Conservation (phyloP, 2,888 invertebrate genomes). For the Exephanes ischioxanthus region DNA sequence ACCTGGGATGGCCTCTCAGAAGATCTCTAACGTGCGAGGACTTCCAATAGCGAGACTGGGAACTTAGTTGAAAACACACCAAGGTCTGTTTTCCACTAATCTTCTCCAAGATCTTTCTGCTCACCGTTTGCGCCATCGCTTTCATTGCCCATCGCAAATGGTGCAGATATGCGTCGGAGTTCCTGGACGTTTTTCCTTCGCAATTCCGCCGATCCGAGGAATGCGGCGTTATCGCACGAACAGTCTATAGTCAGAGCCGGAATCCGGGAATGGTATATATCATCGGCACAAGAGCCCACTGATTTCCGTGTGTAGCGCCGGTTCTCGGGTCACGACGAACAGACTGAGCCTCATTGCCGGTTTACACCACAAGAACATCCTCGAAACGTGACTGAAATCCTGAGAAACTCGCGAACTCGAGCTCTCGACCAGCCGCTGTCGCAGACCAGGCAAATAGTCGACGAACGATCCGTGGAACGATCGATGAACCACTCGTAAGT, state of each 20-base stretch:
- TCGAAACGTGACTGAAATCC: conserved; percentile 62
- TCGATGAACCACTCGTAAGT: conserved; percentile 43
- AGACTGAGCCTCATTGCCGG: neutral
- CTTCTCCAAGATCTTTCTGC: neutral
- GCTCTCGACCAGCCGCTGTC: neutral
- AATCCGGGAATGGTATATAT: neutral
- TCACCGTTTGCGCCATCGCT: neutral
- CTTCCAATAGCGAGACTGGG: neutral
- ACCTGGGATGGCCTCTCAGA: no score
- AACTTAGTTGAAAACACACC: neutral
- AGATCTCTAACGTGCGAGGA: no score
- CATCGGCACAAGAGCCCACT: conserved; percentile 29
- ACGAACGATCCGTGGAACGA: conserved; percentile 43
- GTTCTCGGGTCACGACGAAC: conserved; percentile 16
- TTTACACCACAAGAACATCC: conserved; percentile 53
- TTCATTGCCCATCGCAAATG: neutral
- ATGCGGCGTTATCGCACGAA: neutral
- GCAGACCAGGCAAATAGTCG: neutral
- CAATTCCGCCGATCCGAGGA: neutral
- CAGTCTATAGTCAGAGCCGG: neutral
- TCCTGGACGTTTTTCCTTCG: neutral
- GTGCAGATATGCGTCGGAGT: neutral
- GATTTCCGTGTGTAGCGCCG: conserved; percentile 21
- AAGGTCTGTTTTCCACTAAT: neutral
- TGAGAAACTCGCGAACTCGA: conserved; percentile 34